Conservation (phyloP, 2,113 vertebrate species). For the Martes martes region DNA sequence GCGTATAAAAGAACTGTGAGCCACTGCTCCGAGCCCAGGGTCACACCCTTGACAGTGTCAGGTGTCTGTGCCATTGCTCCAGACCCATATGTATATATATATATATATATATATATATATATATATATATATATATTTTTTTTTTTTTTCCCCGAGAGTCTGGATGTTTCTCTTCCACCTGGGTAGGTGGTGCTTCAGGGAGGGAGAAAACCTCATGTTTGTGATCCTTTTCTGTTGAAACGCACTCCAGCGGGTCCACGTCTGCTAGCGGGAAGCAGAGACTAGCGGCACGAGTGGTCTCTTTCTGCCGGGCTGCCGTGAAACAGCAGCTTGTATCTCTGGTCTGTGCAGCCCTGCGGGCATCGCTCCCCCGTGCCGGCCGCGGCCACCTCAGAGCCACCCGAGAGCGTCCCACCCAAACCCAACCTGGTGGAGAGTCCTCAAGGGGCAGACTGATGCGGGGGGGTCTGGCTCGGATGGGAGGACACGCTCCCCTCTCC, state of each 20-base stretch:
- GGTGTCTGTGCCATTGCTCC: rapidly evolving
- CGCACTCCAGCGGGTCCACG: too few species aligned
- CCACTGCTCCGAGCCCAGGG: rapidly evolving
- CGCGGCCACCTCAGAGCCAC: not conserved
- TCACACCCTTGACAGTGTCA: rapidly evolving
- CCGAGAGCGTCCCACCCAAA: not conserved
- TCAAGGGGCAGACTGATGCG: too few species aligned
- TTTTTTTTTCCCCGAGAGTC: not conserved
- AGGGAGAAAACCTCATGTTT: not conserved
- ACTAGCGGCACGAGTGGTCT: rapidly evolving
- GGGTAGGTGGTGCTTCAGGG: too few species aligned
- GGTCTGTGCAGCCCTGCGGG: rapidly evolving
- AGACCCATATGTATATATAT: too few species aligned
- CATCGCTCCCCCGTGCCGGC: rapidly evolving
- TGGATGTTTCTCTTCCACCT: rapidly evolving
- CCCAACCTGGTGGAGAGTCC: too few species aligned
- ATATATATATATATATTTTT: too few species aligned
- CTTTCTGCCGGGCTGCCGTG: not conserved
- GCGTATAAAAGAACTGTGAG: not conserved
- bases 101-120: too few species aligned
- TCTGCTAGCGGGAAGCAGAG: not conserved
- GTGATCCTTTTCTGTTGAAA: not conserved
- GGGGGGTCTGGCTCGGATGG: not conserved
- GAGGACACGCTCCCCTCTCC: not conserved
- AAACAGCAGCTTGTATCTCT: rapidly evolving